These are phyloP conservation scores for Chionodraco myersi DNA, from an alignment of 2,113 vertebrate species.

Conservation along the genomic window DNA sequence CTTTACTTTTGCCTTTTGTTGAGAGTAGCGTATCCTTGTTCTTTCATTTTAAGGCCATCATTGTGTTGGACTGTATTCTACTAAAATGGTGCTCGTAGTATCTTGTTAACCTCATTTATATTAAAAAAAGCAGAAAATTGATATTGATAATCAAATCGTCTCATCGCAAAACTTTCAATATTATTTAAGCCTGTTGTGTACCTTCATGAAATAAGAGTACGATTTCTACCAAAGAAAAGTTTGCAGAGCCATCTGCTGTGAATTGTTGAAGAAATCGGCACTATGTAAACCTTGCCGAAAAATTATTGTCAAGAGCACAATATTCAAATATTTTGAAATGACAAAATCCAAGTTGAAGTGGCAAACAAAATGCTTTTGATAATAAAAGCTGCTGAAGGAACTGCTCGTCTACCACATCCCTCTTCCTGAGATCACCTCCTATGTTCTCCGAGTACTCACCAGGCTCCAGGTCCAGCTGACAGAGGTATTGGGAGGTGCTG, in stretches of 20 bases:
- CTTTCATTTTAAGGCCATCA: not conserved
- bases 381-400: not conserved
- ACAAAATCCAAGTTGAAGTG: not conserved
- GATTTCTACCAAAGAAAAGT: no score
- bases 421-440: not conserved
- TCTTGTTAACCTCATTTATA: no score
- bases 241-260: no score
- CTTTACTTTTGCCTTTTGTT: not conserved
- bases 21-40: not conserved
- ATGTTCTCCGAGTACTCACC: constrained; percentile 80
- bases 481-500: constrained; percentile 98
- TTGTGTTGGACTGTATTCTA: not conserved
- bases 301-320: no score
- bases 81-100: not conserved
- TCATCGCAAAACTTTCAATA: no score
- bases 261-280: not conserved
- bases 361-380: not conserved
- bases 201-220: no score
- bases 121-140: not conserved
- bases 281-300: not conserved
- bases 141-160: no score
- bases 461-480: constrained; percentile 97
- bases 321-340: not conserved
- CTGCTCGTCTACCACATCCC: not conserved
- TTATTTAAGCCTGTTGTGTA: no score